Evolutionary conservation across 2,888 invertebrate species (phyloP), one percentile per base, ranked within the genome.

Genomic region (Syrphus vitripennis): DNA sequence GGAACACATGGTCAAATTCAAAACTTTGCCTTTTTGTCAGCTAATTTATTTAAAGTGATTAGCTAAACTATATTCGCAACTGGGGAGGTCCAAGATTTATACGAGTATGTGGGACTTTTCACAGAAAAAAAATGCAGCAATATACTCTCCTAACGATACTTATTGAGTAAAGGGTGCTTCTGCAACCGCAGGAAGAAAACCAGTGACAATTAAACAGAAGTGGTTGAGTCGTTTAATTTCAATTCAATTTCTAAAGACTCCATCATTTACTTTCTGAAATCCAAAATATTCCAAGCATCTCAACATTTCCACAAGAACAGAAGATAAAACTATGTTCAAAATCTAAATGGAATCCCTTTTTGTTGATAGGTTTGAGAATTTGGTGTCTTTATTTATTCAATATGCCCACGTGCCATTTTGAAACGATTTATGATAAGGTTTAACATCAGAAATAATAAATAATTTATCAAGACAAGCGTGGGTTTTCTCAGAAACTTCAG

Each of bases 1-100:
- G 81, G 81, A 71, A 53, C 48, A 48, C 40, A 72, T 45, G 67
- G 67, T 21, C 76, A 59, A 19, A 76, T 50, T 40, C 31, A 63
- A 63, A 81, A 63, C 12, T 57, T 76, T 5, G 34, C 29, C 59
- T 80, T 61, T 67, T 67, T 57, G 65, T 65, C 31, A n/a, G 7
- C 7, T 12, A 16, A 31, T 55, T 24, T 70, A 65, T 55, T 48
- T 16, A 57, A 50, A 75, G 63, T 37, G 29, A 76, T 80, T 79
- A 63, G 55, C 48, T 65, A 63, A 9, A 55, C 1, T 55, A 10
- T 40, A 55, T 16, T 55, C 19, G 10, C 55, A 31, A 31, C 3
- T 26, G n/a, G 14, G 6, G 24, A 9, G 6, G 9, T 9, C 16
- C 9, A 29, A 9, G 29, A n/a, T 4, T 53, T 26, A 53, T n/a